Evolutionary conservation across 2,888 invertebrate species (phyloP).

Genomic region (Philonicus albiceps): DNA sequence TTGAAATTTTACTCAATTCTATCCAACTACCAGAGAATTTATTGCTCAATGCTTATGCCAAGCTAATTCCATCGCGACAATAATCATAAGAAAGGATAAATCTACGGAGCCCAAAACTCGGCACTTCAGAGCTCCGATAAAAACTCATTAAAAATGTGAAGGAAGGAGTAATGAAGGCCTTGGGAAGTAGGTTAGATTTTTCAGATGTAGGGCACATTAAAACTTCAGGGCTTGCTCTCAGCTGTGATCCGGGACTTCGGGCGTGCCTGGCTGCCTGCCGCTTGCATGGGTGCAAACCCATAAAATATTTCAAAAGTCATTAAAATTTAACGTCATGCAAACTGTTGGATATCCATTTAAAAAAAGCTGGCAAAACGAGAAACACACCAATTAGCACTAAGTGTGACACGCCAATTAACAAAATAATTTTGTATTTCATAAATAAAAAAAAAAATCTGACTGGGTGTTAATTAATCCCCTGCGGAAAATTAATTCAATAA

Average conservation of each 20-base stretch:
- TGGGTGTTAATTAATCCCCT: neutral
- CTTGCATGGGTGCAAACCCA: neutral
- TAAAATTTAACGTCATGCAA: constrained; percentile 17
- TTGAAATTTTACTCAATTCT: neutral
- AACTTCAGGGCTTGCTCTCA: neutral
- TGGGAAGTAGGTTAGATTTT: constrained; percentile 21
- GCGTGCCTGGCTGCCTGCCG: neutral
- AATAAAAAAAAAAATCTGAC: neutral
- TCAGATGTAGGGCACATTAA: constrained; percentile 6
- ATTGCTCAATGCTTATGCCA: neutral
- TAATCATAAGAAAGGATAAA: neutral
- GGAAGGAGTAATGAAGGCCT: constrained; percentile 11
- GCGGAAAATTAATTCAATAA: neutral
- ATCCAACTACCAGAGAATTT: neutral
- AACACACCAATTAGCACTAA: neutral
- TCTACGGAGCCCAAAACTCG: neutral
- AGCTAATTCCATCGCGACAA: neutral
- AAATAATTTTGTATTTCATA: neutral
- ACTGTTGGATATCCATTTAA: neutral
- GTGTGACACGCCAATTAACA: neutral
- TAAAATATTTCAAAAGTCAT: constrained; percentile 20
- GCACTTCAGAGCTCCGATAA: constrained; percentile 26
- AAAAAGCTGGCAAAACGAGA: neutral
- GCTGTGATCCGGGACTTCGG: neutral
- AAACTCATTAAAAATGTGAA: constrained; percentile 23